Percentiles rank a stretch among this genome's conserved stretches.
Evolutionary conservation across 2,888 invertebrate species (phyloP).

Genomic region (Drosophila anceps): DNA sequence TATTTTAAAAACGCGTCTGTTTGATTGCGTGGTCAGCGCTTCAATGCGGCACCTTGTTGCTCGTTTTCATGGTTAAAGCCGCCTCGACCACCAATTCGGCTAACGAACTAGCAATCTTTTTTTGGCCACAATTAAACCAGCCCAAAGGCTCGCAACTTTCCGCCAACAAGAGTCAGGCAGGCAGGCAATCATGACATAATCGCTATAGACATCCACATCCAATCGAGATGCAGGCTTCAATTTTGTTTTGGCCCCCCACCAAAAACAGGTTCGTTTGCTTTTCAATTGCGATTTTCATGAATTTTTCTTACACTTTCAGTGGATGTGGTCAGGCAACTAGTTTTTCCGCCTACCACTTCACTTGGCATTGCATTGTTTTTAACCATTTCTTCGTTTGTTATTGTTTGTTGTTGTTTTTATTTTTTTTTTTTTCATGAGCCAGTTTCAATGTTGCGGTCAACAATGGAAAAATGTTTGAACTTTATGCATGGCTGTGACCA

Average conservation of each 20-base stretch:
- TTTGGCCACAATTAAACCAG: slow-evolving; percentile 39
- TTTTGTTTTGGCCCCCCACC: slow-evolving; percentile 39
- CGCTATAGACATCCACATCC: slow-evolving; percentile 33
- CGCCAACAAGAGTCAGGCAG: slow-evolving; percentile 9
- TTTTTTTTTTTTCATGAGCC: slow-evolving; percentile 16
- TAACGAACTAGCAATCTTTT: slow-evolving; percentile 24
- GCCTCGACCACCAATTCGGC: slow-evolving; percentile 33
- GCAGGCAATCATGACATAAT: slow-evolving; percentile 54
- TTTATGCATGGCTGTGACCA: slow-evolving; percentile 43
- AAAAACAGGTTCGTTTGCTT: slow-evolving; percentile 67
- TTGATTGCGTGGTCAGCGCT: slow-evolving; percentile 51
- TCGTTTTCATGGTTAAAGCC: slow-evolving; percentile 36
- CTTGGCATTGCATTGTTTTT: slow-evolving; percentile 29
- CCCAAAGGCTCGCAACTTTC: slow-evolving; percentile 35
- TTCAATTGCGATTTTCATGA: slow-evolving; percentile 50
- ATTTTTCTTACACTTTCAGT: slow-evolving; percentile 1
- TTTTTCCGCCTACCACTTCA: slow-evolving; percentile 62
- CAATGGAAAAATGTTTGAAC: slow-evolving; percentile 43
- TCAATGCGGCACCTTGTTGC: slow-evolving; percentile 53
- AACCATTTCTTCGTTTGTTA: slow-evolving; percentile 28
- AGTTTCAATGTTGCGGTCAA: slow-evolving; percentile 65
- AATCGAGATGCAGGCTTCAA: slow-evolving; percentile 14
- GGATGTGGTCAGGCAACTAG: slow-evolving; percentile 45
- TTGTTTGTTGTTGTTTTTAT: slow-evolving; percentile 7
- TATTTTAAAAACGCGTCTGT: slow-evolving; percentile 54